These are phyloP conservation scores for Lutraria lutraria DNA, from an alignment of 2,888 invertebrate genomes.

Conservation along the genomic window DNA sequence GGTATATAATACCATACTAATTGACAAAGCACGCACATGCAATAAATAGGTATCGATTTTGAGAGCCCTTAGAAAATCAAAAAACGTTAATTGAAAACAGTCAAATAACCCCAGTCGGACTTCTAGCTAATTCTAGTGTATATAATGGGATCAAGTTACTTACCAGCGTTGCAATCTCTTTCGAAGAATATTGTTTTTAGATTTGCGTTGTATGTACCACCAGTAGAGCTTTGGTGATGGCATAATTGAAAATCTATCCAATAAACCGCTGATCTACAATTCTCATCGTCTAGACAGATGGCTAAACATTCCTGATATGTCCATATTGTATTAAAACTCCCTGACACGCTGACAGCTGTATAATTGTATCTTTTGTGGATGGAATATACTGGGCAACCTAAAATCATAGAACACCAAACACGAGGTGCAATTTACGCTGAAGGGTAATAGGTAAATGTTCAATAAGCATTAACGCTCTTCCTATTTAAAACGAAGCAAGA, in stretches of 20 bases:
- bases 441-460: not conserved
- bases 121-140: not conserved
- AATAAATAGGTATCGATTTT: not conserved
- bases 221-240: not conserved
- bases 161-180: conserved; percentile 1
- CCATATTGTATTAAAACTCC: not conserved
- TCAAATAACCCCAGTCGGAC: not conserved
- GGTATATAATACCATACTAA: not conserved
- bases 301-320: conserved; percentile 3
- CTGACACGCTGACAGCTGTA: not conserved
- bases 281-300: not conserved
- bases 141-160: not conserved
- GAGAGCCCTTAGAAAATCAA: not conserved
- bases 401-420: not conserved
- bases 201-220: not conserved
- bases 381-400: not conserved
- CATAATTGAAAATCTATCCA: not conserved
- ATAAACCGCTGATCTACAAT: not conserved
- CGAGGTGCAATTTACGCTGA: not conserved
- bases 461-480: not conserved
- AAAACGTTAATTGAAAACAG: not conserved
- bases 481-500: not conserved
- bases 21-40: not conserved
- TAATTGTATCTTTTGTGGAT: not conserved
- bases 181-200: not conserved